Percentiles rank a stretch among this genome's conserved stretches.
Evolutionary conservation across 2,113 vertebrate species (phyloP).

Genomic region (Cyprinodon tularosa): DNA sequence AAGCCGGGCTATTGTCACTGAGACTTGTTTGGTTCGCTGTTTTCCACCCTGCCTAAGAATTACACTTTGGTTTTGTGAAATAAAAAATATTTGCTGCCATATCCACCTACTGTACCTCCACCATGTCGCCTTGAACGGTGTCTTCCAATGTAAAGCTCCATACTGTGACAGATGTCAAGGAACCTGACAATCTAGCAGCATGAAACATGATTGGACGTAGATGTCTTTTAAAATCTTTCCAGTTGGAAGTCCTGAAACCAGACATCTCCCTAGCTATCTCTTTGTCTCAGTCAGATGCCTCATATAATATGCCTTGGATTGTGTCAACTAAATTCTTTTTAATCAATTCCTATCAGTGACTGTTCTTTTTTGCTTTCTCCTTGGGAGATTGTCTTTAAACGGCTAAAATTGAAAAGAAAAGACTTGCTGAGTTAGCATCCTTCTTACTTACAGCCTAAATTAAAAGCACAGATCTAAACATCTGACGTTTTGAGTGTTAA

Average conservation of each 20-base stretch:
- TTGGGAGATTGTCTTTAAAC: not conserved
- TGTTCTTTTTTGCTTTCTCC: not conserved
- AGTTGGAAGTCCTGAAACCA: not conserved
- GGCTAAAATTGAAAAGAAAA: not conserved
- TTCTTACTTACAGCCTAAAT: not conserved
- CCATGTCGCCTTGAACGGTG: not conserved
- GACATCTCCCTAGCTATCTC: not conserved
- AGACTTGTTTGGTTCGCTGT: not conserved
- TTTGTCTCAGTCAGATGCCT: not conserved
- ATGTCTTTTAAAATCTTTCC: not conserved
- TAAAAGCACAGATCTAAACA: not conserved
- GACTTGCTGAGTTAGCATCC: constrained; percentile 2
- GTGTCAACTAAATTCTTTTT: not conserved
- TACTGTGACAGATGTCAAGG: not conserved
- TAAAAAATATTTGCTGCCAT: not conserved
- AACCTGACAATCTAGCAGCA: not conserved
- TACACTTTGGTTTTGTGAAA: not conserved
- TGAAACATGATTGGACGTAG: not conserved
- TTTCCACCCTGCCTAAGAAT: not conserved
- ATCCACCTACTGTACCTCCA: not conserved
- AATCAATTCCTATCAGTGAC: not conserved
- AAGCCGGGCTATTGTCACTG: not conserved
- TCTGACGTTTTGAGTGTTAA: not conserved
- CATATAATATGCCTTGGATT: not conserved
- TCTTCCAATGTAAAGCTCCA: not conserved